phyloP scores from a whole-genome alignment of 2,113 vertebrate genomes.

The human region DNA sequence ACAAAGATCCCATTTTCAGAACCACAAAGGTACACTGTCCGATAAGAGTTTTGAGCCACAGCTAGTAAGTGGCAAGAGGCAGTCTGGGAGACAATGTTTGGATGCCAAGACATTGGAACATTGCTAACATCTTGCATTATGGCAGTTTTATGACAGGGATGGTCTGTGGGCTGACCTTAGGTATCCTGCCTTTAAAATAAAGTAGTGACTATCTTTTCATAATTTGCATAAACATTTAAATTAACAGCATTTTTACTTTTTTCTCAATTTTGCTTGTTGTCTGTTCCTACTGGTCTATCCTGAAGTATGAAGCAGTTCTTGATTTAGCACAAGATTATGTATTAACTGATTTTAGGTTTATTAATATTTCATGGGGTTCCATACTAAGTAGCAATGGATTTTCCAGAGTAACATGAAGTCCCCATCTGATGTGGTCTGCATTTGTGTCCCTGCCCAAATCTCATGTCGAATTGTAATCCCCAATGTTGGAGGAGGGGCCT shows the following conservation, averaged over 20 bases:
- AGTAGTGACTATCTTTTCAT: neutral
- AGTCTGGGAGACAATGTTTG: neutral
- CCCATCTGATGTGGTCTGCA: neutral
- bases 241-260: neutral
- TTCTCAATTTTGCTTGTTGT: neutral
- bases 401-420: neutral
- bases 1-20: neutral
- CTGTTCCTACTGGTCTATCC: neutral
- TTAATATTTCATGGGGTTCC: neutral
- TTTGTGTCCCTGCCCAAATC: too few species aligned
- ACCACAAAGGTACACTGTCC: neutral
- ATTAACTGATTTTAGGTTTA: neutral
- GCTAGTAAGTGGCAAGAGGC: neutral
- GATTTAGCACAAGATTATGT: neutral
- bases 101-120: neutral
- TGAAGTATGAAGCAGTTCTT: neutral
- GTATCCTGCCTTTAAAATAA: neutral
- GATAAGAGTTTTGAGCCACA: neutral
- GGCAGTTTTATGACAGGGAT: neutral
- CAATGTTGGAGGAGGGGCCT: too few species aligned
- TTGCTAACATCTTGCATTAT: neutral
- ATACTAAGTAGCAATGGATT: neutral
- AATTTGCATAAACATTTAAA: neutral
- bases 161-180: neutral
- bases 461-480: too few species aligned